A percentile compares a stretch with the other conserved stretches of the same genome.
Evolutionary conservation across 2,113 vertebrate species (phyloP).

Genomic region (Pseudonaja textilis): DNA sequence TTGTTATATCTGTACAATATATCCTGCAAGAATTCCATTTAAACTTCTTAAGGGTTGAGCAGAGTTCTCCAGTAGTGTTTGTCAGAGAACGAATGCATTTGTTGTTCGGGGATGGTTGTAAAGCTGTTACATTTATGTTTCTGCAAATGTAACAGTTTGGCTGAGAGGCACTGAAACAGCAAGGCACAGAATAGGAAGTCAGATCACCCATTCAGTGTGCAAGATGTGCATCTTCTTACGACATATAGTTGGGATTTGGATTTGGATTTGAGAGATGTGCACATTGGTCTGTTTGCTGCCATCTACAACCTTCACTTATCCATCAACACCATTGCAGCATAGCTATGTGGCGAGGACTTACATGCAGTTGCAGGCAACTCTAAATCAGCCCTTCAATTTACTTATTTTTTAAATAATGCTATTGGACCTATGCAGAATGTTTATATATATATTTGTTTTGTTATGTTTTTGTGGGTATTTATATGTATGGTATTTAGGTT

Average conservation of each 20-base stretch:
- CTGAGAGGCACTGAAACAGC: background rate
- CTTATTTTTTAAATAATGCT: background rate
- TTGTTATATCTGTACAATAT: background rate
- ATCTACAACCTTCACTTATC: background rate
- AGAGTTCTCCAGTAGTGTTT: background rate
- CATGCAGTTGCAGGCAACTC: background rate
- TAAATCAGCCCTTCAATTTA: background rate
- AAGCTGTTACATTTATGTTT: background rate
- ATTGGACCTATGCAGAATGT: background rate
- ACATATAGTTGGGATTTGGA: background rate
- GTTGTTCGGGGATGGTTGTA: background rate
- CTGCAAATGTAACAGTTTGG: background rate
- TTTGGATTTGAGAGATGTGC: background rate
- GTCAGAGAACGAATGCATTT: background rate
- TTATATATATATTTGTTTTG: no score
- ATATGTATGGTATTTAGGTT: no score
- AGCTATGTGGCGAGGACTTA: background rate
- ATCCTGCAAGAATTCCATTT: background rate
- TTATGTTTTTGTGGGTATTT: no score
- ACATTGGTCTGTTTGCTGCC: background rate
- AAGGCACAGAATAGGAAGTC: background rate
- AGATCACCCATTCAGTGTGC: background rate
- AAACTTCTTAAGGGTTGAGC: background rate
- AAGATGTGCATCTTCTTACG: background rate
- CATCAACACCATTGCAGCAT: background rate